These are phyloP conservation scores for Agonopterix arenella DNA, from an alignment of 2,888 invertebrate species.

Conservation along the genomic window DNA sequence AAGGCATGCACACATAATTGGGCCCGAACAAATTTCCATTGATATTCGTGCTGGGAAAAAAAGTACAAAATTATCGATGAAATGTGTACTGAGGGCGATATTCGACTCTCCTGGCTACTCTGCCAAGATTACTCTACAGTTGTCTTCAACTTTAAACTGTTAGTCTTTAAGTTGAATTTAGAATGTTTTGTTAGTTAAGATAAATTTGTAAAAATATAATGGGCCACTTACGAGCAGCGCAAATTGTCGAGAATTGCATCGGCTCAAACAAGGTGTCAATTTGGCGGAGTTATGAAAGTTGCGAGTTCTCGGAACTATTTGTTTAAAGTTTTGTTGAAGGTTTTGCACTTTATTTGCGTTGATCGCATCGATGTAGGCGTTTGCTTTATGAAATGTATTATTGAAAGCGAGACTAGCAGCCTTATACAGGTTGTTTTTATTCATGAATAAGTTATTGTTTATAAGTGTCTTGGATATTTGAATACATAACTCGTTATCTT, in stretches of 20 bases:
- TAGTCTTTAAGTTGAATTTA: constrained; percentile 19
- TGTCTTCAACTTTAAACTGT: constrained; percentile 9
- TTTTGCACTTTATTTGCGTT: constrained; percentile 58
- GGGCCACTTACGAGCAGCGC: constrained; percentile 70
- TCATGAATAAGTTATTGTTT: too few species aligned
- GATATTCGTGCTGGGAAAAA: constrained; percentile 73
- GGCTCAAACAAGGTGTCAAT: constrained; percentile 74
- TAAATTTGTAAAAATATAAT: constrained; percentile 54
- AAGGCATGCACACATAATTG: constrained; percentile 68
- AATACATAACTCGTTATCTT: too few species aligned
- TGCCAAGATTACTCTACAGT: constrained; percentile 18
- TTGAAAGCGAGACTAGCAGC: constrained; percentile 28
- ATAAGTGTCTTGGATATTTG: too few species aligned
- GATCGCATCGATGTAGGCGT: constrained; percentile 50
- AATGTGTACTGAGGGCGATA: constrained; percentile 60
- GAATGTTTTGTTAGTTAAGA: not conserved
- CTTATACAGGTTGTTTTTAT: constrained; percentile 1
- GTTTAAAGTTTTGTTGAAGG: constrained; percentile 55
- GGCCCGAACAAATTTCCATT: constrained; percentile 72
- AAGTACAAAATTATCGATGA: constrained; percentile 69
- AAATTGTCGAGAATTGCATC: constrained; percentile 71
- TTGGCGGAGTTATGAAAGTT: constrained; percentile 73
- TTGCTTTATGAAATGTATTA: constrained; percentile 51
- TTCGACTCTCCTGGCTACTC: constrained; percentile 38
- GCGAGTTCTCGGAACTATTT: constrained; percentile 69